phyloP scores from a whole-genome alignment of 2,797 vertebrate species.

The Melanotaenia parkinsoni region DNA sequence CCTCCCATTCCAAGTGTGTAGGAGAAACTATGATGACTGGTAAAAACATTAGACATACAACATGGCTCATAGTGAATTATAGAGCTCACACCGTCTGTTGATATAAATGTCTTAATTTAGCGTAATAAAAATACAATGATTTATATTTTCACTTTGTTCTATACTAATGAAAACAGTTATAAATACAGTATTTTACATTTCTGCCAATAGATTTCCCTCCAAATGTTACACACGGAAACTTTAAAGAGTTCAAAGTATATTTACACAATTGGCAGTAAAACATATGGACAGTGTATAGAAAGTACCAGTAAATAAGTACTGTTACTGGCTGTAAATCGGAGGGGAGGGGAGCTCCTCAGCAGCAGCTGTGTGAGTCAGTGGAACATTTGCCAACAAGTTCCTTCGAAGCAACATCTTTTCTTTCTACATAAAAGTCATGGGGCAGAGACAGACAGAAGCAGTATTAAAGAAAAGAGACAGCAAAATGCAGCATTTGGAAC shows the following conservation, averaged over 20 bases:
- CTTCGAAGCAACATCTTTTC: slow-evolving; percentile 73
- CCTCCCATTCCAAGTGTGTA: neutral
- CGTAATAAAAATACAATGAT: neutral
- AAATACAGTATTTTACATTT: neutral
- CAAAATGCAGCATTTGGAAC: slow-evolving; percentile 11
- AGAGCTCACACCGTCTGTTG: neutral
- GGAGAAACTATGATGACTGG: neutral
- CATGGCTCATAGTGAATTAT: neutral
- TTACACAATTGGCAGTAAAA: slow-evolving; percentile 10
- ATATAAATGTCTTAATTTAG: neutral
- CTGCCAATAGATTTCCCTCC: neutral
- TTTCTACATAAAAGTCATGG: slow-evolving; percentile 60
- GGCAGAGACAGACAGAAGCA: slow-evolving; percentile 16
- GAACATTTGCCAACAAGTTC: slow-evolving; percentile 42
- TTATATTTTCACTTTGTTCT: neutral
- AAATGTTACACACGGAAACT: neutral
- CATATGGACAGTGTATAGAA: slow-evolving; percentile 14
- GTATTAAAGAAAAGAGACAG: slow-evolving; percentile 15
- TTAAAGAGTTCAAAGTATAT: slow-evolving; percentile 13
- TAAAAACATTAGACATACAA: neutral
- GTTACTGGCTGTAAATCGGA: slow-evolving; percentile 47
- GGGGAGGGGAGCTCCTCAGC: slow-evolving; percentile 37
- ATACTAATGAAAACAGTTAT: neutral
- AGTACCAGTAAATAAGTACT: slow-evolving; percentile 41
- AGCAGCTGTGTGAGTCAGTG: slow-evolving; percentile 66